Conservation (phyloP, 2,113 vertebrate species). For the Anoura caudifer region DNA sequence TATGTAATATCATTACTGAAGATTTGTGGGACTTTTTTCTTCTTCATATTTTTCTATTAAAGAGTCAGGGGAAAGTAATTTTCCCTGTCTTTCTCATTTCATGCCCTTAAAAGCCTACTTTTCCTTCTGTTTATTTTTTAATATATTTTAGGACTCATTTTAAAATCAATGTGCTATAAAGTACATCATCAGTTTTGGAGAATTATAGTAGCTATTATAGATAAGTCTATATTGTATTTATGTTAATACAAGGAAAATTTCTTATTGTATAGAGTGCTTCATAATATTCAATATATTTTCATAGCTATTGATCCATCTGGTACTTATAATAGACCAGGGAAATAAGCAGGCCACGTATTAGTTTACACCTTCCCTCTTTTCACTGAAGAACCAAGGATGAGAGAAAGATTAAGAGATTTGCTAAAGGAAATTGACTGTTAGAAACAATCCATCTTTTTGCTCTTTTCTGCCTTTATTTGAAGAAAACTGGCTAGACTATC, state of each 20-base stretch:
- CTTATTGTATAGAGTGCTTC: background rate
- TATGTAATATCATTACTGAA: background rate
- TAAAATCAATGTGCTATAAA: conserved; percentile 24
- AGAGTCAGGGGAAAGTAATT: background rate
- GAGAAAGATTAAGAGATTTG: conserved; percentile 5
- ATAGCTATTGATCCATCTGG: background rate
- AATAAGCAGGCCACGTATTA: background rate
- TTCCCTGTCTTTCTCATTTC: conserved; percentile 3
- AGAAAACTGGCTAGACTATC: background rate
- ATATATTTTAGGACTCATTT: conserved; percentile 39
- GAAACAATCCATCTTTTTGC: background rate
- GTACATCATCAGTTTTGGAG: background rate
- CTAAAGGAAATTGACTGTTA: background rate
- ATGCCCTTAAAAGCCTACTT: background rate
- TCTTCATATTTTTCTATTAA: conserved; percentile 42
- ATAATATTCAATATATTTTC: background rate
- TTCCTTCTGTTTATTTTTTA: conserved; percentile 42
- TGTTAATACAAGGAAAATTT: background rate
- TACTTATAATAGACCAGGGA: background rate
- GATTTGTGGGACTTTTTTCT: background rate
- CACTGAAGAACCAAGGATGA: background rate
- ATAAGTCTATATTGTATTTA: background rate
- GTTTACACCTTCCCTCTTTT: background rate
- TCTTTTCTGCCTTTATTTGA: background rate
- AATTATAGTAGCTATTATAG: background rate